Conservation (phyloP, 2,888 invertebrate genomes). For the Mylabris sibirica region DNA sequence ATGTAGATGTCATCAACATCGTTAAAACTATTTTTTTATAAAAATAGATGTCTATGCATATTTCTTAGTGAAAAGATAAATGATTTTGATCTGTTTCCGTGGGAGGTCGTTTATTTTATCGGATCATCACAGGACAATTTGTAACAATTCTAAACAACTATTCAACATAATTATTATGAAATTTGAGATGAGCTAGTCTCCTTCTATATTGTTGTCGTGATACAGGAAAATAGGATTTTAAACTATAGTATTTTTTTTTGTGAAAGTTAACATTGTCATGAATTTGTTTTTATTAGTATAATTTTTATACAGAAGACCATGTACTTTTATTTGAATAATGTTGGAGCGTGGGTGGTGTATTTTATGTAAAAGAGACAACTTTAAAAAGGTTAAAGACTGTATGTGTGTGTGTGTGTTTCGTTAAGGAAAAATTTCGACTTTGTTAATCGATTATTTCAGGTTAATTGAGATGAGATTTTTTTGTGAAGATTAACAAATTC, state of each 20-base stretch:
- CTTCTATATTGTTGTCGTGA: conserved; percentile 1
- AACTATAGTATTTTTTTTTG: not conserved
- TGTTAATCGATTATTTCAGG: not conserved
- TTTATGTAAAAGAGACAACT: not conserved
- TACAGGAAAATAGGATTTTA: not conserved
- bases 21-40: not conserved
- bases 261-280: conserved; percentile 10
- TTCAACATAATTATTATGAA: conserved; percentile 30
- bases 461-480: not conserved
- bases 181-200: conserved; percentile 26
- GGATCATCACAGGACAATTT: conserved; percentile 44
- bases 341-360: not conserved
- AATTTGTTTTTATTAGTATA: conserved; percentile 12
- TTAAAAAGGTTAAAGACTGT: not conserved
- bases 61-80: not conserved
- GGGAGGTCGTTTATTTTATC: conserved; percentile 46
- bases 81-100: conserved; percentile 29
- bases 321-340: conserved; percentile 1
- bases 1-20: not conserved
- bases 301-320: not conserved
- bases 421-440: not conserved
- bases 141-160: conserved; percentile 17
- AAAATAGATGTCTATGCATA: not conserved
- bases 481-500: not conserved
- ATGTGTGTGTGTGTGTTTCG: too few species aligned